These are phyloP conservation scores for Sinocyclocheilus rhinocerous DNA, from an alignment of 2,113 vertebrate species.

Conservation along the genomic window DNA sequence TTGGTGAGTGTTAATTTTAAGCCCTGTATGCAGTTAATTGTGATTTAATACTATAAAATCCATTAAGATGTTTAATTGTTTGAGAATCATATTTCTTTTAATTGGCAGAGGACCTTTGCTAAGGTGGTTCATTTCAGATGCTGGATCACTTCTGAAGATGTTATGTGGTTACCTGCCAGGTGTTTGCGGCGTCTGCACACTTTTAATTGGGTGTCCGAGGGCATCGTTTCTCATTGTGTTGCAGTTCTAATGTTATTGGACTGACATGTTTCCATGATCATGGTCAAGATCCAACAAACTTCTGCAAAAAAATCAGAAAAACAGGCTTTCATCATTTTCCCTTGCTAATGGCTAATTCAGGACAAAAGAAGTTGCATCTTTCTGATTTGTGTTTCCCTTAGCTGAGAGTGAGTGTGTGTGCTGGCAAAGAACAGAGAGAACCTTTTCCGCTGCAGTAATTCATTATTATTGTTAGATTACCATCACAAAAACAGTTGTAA, in stretches of 20 bases:
- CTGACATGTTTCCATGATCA: neutral
- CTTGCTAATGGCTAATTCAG: slow-evolving; percentile 9
- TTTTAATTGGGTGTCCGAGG: slow-evolving; percentile 26
- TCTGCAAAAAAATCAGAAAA: neutral
- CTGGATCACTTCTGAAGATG: slow-evolving; percentile 3
- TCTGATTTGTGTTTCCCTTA: slow-evolving; percentile 32
- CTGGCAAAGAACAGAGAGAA: slow-evolving; percentile 38
- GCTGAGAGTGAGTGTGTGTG: neutral
- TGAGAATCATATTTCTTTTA: neutral
- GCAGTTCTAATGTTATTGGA: slow-evolving; percentile 6
- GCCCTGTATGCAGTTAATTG: neutral
- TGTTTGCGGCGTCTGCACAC: neutral
- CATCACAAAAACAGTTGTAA: neutral
- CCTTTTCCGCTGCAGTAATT: neutral
- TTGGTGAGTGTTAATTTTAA: too few relatives aligned
- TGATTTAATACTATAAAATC: neutral
- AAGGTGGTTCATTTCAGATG: neutral
- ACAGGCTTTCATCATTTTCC: neutral
- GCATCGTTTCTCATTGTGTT: neutral
- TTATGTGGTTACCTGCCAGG: neutral
- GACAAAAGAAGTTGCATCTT: slow-evolving; percentile 3
- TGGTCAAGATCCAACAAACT: slow-evolving; percentile 8
- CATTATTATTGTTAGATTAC: slow-evolving; percentile 13
- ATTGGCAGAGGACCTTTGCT: too few relatives aligned
- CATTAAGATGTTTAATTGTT: neutral